These are phyloP conservation scores for Blastobasis adustella DNA, from an alignment of 2,888 invertebrate genomes.

Conservation along the genomic window DNA sequence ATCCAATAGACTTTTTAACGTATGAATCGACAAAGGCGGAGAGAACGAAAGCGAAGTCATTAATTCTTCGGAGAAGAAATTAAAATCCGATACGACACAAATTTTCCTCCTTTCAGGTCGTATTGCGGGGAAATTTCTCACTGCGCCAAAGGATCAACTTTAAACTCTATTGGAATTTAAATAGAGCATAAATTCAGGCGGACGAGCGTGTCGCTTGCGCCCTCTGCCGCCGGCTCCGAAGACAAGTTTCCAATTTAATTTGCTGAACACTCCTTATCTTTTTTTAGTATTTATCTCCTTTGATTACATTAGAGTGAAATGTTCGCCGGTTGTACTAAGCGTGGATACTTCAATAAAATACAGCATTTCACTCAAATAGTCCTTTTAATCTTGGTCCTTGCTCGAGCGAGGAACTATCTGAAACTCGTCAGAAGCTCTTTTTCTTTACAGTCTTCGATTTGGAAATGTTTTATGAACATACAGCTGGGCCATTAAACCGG, in stretches of 20 bases:
- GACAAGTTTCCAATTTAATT: slow-evolving; percentile 67
- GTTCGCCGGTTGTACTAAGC: too few relatives aligned
- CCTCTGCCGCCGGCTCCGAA: slow-evolving; percentile 20
- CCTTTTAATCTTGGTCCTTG: too few relatives aligned
- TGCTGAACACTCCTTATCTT: slow-evolving; percentile 63
- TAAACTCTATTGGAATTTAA: slow-evolving; percentile 7
- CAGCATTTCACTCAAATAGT: too few relatives aligned
- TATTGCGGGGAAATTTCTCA: slow-evolving; percentile 22
- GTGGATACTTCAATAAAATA: too few relatives aligned
- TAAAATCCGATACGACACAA: slow-evolving; percentile 73
- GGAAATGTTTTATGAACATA: too few relatives aligned
- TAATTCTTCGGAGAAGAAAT: slow-evolving; percentile 66
- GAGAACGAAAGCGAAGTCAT: slow-evolving; percentile 55
- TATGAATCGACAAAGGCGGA: slow-evolving; percentile 44
- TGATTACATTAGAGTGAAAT: slow-evolving; percentile 29
- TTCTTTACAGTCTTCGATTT: too few relatives aligned
- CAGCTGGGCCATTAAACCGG: too few relatives aligned
- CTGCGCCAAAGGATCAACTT: slow-evolving; percentile 6
- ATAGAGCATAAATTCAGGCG: neutral
- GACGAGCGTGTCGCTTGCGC: slow-evolving; percentile 16
- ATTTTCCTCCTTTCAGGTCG: slow-evolving; percentile 43
- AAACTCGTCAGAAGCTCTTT: too few relatives aligned
- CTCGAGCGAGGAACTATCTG: too few relatives aligned
- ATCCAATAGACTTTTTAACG: slow-evolving; percentile 44
- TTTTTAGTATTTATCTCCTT: slow-evolving; percentile 64